These are phyloP conservation scores for Tiliacea aurago DNA, from an alignment of 2,888 invertebrate genomes.

Conservation along the genomic window DNA sequence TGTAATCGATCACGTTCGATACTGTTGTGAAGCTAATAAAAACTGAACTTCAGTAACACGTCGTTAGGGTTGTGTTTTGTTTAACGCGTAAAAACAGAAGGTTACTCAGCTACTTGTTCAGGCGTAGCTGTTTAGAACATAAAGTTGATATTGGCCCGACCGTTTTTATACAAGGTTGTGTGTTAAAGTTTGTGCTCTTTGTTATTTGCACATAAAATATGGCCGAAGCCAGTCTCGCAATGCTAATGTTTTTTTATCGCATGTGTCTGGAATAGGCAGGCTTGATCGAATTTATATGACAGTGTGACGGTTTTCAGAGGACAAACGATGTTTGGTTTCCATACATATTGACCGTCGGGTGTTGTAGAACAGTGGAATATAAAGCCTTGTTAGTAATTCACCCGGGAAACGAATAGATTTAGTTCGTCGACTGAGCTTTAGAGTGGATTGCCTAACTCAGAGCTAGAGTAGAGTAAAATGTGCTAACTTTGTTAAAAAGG, in stretches of 20 bases:
- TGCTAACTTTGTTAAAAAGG: conserved; percentile 39
- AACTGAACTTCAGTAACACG: conserved; percentile 66
- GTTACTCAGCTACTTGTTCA: conserved; percentile 60
- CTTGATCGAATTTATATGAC: conserved; percentile 80
- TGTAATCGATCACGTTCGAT: conserved; percentile 78
- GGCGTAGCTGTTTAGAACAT: conserved; percentile 66
- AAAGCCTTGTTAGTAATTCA: conserved; percentile 39
- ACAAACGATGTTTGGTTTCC: conserved; percentile 66
- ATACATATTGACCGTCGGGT: conserved; percentile 64
- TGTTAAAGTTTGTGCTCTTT: conserved; percentile 74
- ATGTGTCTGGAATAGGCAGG: conserved; percentile 72
- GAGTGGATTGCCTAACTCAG: conserved; percentile 37
- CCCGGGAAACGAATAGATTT: conserved; percentile 45
- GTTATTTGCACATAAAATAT: conserved; percentile 80
- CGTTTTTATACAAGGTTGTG: conserved; percentile 66
- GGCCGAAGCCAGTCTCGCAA: conserved; percentile 70
- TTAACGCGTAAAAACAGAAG: conserved; percentile 55
- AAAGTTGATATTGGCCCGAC: conserved; percentile 73
- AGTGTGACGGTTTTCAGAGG: conserved; percentile 68
- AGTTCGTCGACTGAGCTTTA: conserved; percentile 48
- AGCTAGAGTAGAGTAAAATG: conserved; percentile 33
- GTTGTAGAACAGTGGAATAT: conserved; percentile 47
- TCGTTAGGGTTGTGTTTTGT: conserved; percentile 65
- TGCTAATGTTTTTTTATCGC: conserved; percentile 84
- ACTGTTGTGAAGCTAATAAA: conserved; percentile 65